phyloP scores from a whole-genome alignment of 1,140 invertebrate species.

The Steinernema feltiae region DNA sequence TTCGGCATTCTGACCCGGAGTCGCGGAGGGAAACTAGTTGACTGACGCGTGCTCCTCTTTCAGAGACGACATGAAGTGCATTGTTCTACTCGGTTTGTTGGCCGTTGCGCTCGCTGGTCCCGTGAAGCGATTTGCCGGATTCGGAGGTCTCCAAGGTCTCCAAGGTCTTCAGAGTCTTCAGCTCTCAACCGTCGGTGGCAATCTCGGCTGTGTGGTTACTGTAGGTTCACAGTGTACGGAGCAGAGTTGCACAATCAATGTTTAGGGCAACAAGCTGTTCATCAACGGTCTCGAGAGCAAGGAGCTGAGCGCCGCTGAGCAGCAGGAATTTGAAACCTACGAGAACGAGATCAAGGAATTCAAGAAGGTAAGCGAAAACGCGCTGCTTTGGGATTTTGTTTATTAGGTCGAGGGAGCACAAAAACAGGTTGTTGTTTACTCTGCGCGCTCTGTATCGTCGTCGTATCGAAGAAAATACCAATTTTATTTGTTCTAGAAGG shows the following conservation, averaged over 20 bases:
- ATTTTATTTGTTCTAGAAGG: conserved; percentile 12
- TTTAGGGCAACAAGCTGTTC: conserved; percentile 32
- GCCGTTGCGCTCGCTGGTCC: conserved; percentile 22
- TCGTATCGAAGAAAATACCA: neutral
- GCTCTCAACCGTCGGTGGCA: conserved; percentile 32
- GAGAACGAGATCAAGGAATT: conserved; percentile 34
- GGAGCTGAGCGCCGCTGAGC: conserved; percentile 38
- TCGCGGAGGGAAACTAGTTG: neutral
- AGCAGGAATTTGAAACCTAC: conserved; percentile 33
- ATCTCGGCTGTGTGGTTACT: conserved; percentile 44
- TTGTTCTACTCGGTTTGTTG: conserved; percentile 5
- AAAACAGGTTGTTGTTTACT: neutral
- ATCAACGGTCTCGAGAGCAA: conserved; percentile 38
- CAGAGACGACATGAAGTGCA: conserved; percentile 18
- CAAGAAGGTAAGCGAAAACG: conserved; percentile 26
- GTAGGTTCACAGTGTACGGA: conserved; percentile 14
- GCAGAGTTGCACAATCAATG: neutral
- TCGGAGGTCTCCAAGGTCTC: too few relatives aligned
- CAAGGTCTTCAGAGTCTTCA: too few relatives aligned
- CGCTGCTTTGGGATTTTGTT: neutral
- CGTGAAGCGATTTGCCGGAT: conserved; percentile 40
- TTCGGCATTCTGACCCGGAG: neutral
- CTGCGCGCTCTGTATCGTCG: conserved; percentile 15
- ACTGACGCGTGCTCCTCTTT: neutral
- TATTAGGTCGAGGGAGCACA: neutral